These are phyloP conservation scores for Scophthalmus maximus DNA, from an alignment of 2,113 vertebrate genomes.

Conservation along the genomic window DNA sequence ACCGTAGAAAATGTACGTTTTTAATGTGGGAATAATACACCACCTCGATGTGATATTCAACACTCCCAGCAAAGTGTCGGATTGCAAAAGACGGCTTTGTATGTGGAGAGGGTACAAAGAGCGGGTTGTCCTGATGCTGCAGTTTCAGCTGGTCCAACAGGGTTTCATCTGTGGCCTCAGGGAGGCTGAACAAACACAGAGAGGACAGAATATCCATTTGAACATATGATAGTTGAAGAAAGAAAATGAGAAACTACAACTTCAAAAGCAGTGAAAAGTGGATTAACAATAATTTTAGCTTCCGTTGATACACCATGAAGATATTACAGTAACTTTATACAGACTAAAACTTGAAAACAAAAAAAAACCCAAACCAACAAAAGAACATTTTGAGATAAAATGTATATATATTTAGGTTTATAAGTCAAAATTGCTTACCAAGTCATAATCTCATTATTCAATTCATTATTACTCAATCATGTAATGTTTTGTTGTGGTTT, in stretches of 20 bases:
- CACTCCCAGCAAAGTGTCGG: slow-evolving; percentile 91
- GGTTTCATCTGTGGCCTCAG: slow-evolving; percentile 87
- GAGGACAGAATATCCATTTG: slow-evolving; percentile 9
- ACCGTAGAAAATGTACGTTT: neutral
- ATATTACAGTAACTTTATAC: neutral
- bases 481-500: neutral
- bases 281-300: no score
- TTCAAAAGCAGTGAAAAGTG: no score
- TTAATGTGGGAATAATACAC: neutral
- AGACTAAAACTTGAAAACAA: no score
- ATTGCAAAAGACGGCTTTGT: slow-evolving; percentile 90
- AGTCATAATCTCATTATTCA: neutral
- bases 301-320: neutral
- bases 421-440: neutral
- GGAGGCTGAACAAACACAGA: slow-evolving; percentile 82
- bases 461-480: no score
- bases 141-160: slow-evolving; percentile 92
- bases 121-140: slow-evolving; percentile 88
- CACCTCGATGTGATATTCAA: slow-evolving; percentile 95
- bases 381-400: no score
- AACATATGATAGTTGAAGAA: neutral
- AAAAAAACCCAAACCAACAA: no score
- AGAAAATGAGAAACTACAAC: neutral
- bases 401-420: neutral
- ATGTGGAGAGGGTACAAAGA: slow-evolving; percentile 87